phyloP scores from a whole-genome alignment of 2,888 invertebrate genomes.

The Cepaea hortensis region DNA sequence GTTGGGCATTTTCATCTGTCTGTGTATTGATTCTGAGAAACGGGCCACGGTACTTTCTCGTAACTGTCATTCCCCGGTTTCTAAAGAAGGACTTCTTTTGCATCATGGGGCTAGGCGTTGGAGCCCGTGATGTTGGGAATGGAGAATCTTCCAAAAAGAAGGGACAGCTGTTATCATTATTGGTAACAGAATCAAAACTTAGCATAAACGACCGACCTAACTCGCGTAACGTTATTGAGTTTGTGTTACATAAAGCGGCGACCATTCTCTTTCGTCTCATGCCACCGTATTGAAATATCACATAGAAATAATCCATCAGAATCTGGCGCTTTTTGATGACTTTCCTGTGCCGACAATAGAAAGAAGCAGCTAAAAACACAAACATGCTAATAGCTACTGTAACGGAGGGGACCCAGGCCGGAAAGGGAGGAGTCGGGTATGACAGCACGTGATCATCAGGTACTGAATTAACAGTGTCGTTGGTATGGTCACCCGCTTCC shows the following conservation, averaged over 20 bases:
- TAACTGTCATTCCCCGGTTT: constrained; percentile 11
- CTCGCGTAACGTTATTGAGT: constrained; percentile 48
- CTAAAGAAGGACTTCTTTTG: constrained; percentile 39
- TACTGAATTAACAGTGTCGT: constrained; percentile 3
- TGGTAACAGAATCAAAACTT: constrained; percentile 42
- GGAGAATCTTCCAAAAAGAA: constrained; percentile 36
- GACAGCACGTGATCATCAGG: neutral
- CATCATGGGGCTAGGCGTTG: neutral
- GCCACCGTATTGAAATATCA: constrained; percentile 48
- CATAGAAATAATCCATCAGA: constrained; percentile 53
- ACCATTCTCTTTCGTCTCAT: constrained; percentile 49
- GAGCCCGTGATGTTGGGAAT: neutral
- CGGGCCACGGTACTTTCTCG: constrained; percentile 13
- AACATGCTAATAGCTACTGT: constrained; percentile 49
- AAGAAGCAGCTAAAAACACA: constrained; percentile 48
- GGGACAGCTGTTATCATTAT: constrained; percentile 47
- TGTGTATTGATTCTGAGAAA: constrained; percentile 35
- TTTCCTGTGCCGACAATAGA: constrained; percentile 49
- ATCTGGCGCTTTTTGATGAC: constrained; percentile 50
- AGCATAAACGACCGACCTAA: constrained; percentile 51
- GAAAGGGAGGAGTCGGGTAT: constrained; percentile 7
- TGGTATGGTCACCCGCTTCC: neutral
- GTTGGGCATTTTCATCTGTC: constrained; percentile 20
- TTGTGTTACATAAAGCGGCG: constrained; percentile 52
- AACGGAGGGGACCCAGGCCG: constrained; percentile 51